These are phyloP conservation scores for Leptinotarsa lineolata DNA, from an alignment of 1,140 invertebrate genomes.

Conservation along the genomic window DNA sequence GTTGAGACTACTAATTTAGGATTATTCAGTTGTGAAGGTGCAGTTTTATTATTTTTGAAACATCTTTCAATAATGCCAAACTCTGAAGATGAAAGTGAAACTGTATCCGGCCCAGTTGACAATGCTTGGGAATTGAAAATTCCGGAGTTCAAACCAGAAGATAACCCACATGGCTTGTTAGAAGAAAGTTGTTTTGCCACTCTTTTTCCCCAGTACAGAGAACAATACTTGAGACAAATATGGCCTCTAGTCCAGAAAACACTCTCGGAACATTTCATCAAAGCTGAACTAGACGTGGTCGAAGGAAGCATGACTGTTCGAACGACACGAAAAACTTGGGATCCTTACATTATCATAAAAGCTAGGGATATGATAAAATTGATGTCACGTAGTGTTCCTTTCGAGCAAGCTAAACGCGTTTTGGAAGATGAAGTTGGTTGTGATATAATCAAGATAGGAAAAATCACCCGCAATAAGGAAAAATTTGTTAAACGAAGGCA, in stretches of 20 bases:
- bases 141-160: constrained; percentile 84
- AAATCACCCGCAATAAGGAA: constrained; percentile 88
- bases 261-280: constrained; percentile 76
- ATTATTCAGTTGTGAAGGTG: too few species aligned
- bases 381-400: constrained; percentile 93
- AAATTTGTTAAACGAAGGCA: constrained; percentile 96
- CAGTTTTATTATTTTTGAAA: too few species aligned
- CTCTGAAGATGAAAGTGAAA: constrained; percentile 42
- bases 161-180: constrained; percentile 83
- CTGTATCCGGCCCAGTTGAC: constrained; percentile 65
- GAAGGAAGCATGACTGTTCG: constrained; percentile 93
- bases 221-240: constrained; percentile 94
- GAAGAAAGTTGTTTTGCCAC: constrained; percentile 75
- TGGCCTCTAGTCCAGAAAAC: constrained; percentile 94
- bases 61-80: constrained; percentile 21
- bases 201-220: constrained; percentile 83
- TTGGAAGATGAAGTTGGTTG: constrained; percentile 88
- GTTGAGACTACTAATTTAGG: too few species aligned
- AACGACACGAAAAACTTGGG: constrained; percentile 98
- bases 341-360: constrained; percentile 97
- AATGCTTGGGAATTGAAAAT: constrained; percentile 91
- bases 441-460: constrained; percentile 97
- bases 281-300: constrained; percentile 90
- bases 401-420: constrained; percentile 88
- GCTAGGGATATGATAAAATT: constrained; percentile 96